Conservation (phyloP, 92 coral and sea anemone species). For the Parazoanthus swiftii region DNA sequence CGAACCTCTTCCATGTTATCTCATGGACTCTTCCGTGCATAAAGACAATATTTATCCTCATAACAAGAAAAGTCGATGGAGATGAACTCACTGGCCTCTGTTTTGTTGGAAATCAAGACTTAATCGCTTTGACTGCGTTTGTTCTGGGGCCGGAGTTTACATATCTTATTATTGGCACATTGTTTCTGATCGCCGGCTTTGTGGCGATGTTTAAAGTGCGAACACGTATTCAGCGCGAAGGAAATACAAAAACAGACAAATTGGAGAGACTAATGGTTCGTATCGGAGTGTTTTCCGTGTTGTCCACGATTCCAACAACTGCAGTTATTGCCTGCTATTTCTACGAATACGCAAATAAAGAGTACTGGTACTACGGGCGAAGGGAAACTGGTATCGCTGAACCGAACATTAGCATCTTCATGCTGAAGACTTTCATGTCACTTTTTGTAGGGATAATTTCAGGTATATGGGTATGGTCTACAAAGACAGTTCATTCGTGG, state of each 20-base stretch:
- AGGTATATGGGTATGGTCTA: constrained; percentile 95
- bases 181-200: constrained; percentile 95
- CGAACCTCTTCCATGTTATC: constrained; percentile 91
- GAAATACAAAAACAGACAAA: constrained; percentile 79
- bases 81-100: constrained; percentile 98
- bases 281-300: constrained; percentile 86
- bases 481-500: constrained; percentile 84
- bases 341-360: constrained; percentile 94
- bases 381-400: constrained; percentile 73
- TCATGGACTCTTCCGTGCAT: constrained; percentile 95
- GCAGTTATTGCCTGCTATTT: constrained; percentile 90
- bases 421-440: constrained; percentile 91
- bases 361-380: constrained; percentile 91
- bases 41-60: constrained; percentile 88
- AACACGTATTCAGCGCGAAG: constrained; percentile 72
- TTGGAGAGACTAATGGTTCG: constrained; percentile 92
- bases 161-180: constrained; percentile 92
- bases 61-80: constrained; percentile 94
- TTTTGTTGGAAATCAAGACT: constrained; percentile 97
- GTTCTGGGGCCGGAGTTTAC: constrained; percentile 99
- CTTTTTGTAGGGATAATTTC: constrained; percentile 90
- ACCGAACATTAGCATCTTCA: constrained; percentile 86
- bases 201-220: constrained; percentile 87
- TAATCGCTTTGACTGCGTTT: constrained; percentile 96
- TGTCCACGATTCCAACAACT: constrained; percentile 89